Evolutionary conservation across 2,888 invertebrate genomes (phyloP).

Genomic region (Venustoraphidia nigricollis): DNA sequence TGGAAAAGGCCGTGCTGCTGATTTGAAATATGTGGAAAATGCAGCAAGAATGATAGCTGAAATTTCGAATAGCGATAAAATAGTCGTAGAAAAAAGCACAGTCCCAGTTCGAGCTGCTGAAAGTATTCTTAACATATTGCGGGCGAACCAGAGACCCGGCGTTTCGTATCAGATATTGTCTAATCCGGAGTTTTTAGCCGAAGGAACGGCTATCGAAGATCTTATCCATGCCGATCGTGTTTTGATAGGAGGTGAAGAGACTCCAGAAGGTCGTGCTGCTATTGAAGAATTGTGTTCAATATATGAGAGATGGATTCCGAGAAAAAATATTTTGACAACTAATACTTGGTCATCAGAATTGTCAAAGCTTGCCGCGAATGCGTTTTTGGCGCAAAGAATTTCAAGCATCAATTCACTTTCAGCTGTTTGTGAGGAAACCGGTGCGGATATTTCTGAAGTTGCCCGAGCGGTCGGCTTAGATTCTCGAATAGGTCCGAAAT

Average conservation of each 20-base stretch:
- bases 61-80: constrained; percentile 76
- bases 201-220: constrained; percentile 93
- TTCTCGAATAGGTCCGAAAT: constrained; percentile 89
- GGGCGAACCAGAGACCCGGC: constrained; percentile 78
- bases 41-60: constrained; percentile 94
- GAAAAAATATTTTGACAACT: constrained; percentile 84
- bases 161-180: constrained; percentile 78
- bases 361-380: constrained; percentile 97
- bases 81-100: constrained; percentile 98
- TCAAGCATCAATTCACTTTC: constrained; percentile 97
- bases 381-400: constrained; percentile 94
- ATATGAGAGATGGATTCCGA: constrained; percentile 92
- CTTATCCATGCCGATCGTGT: constrained; percentile 87
- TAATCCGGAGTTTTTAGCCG: constrained; percentile 97
- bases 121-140: constrained; percentile 88
- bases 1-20: constrained; percentile 92
- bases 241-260: constrained; percentile 90
- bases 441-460: constrained; percentile 95
- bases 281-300: constrained; percentile 76
- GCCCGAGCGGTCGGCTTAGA: constrained; percentile 91
- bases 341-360: constrained; percentile 99
- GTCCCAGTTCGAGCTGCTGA: constrained; percentile 97
- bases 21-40: constrained; percentile 90
- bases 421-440: constrained; percentile 95
- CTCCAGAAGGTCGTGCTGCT: constrained; percentile 70